Conservation (phyloP, 2,797 vertebrate species). For the Poecile montanus region DNA sequence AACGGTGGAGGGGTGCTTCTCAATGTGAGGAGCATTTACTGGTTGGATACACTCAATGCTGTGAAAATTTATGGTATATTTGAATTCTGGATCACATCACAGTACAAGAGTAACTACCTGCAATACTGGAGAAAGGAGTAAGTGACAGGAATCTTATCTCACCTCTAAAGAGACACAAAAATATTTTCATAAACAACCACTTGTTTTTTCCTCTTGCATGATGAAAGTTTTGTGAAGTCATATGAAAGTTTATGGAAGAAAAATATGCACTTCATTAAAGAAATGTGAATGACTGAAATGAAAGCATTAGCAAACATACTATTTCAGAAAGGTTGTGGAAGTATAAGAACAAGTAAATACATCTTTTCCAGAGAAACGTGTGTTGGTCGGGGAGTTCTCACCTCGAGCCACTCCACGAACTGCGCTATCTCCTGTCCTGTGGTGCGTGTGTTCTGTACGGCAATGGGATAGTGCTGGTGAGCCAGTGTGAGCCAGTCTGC, state of each 20-base stretch:
- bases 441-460: conserved; percentile 83
- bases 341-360: neutral
- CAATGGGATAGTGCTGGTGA: conserved; percentile 85
- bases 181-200: neutral
- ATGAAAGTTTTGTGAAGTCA: neutral
- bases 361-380: neutral
- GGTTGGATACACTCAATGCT: neutral
- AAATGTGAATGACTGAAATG: neutral
- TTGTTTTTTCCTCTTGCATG: neutral
- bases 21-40: neutral
- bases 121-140: neutral
- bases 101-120: neutral
- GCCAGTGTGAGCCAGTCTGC: conserved; percentile 88
- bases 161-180: neutral
- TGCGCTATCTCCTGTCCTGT: conserved; percentile 88
- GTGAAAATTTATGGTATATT: neutral
- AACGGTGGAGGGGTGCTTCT: neutral
- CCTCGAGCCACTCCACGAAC: conserved; percentile 88
- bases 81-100: neutral
- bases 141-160: neutral
- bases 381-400: conserved; percentile 41
- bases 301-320: neutral
- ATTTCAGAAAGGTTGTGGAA: neutral
- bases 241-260: neutral
- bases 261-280: neutral